phyloP scores from a whole-genome alignment of 2,797 vertebrate genomes.

The Phalloptychus januarius region DNA sequence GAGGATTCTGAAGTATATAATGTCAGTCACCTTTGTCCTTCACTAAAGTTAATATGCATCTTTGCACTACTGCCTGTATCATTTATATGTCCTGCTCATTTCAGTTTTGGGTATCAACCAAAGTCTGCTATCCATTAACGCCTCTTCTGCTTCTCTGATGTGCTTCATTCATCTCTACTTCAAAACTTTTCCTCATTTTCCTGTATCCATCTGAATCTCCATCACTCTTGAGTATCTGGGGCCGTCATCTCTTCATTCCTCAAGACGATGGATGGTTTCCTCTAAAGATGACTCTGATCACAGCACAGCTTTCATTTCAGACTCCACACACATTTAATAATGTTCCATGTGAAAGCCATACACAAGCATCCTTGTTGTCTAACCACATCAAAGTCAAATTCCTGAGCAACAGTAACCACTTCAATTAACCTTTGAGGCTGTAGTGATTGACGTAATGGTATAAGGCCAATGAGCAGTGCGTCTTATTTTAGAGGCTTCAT shows the following conservation, averaged over 20 bases:
- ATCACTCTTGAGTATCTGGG: conserved; percentile 51
- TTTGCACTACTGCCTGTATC: conserved; percentile 20
- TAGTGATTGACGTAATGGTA: conserved; percentile 50
- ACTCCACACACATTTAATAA: conserved; percentile 62
- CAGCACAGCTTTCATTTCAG: conserved; percentile 52
- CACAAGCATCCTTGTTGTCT: conserved; percentile 32
- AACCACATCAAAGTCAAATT: conserved; percentile 53
- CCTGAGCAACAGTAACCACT: conserved; percentile 37
- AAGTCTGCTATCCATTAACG: conserved; percentile 47
- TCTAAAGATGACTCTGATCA: conserved; percentile 58
- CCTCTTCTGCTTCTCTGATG: conserved; percentile 32
- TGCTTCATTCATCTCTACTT: conserved; percentile 53
- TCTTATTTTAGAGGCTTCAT: conserved; percentile 55
- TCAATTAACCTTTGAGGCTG: conserved; percentile 53
- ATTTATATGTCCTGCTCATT: conserved; percentile 24
- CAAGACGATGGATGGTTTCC: conserved; percentile 73
- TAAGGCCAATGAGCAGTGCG: conserved; percentile 34
- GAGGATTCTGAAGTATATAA: conserved; percentile 4
- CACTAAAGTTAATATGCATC: conserved; percentile 20
- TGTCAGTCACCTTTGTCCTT: conserved; percentile 26
- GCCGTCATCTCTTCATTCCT: conserved; percentile 60
- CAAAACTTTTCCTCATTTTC: conserved; percentile 50
- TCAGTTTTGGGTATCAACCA: conserved; percentile 25
- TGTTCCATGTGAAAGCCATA: conserved; percentile 48
- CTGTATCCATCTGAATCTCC: conserved; percentile 45